Base-by-base conservation (phyloP, 1,140 invertebrate genomes). In the Tetraneura akinire region DNA sequence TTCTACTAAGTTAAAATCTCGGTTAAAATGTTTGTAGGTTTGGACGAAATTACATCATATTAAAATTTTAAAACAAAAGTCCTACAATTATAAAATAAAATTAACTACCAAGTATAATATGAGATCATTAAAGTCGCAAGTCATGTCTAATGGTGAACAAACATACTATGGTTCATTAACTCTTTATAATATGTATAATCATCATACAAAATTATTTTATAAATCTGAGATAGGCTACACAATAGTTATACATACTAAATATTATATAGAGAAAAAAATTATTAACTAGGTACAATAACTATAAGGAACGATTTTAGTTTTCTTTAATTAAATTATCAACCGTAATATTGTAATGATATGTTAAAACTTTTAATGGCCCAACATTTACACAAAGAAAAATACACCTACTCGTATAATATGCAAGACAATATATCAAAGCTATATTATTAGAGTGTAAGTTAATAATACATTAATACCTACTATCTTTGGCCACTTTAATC, bases 261-360 rank as follows among this genome's bases (percentile, higher is more conserved):
- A 42, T 4, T 37, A 4, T 37, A 37, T 4, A 66, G 11, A 45
- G 23, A 42, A 32, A 66, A 66, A 18, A 37, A 66, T 42, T 45
- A 42, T 66, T 13, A 42, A 66, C 21, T 32, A 45, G 45, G n/a
- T n/a, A n/a, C n/a, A 66, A 66, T 66, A 42, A 66, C 64, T 42
- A 66, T 42, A 66, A 32, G 32, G 37, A 66, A 66, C 18, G n/a
- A 66, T 66, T 66, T 45, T 10, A 66, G 32, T 11, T 11, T 66
- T 21, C 29, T 66, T 42, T 66, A 66, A 66, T 66, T 42, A 66
- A 66, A 66, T 42, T 66, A 66, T 42, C 18, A 66, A 66, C 37
- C 64, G 5, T 66, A 66, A 66, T 66, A 66, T n/a, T 32, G 5
- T 66, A 66, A 66, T 66, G 64, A 66, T 66, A 66, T 45, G 64